phyloP scores from a whole-genome alignment of 2,113 vertebrate species.

The Hypanus sabinus region DNA sequence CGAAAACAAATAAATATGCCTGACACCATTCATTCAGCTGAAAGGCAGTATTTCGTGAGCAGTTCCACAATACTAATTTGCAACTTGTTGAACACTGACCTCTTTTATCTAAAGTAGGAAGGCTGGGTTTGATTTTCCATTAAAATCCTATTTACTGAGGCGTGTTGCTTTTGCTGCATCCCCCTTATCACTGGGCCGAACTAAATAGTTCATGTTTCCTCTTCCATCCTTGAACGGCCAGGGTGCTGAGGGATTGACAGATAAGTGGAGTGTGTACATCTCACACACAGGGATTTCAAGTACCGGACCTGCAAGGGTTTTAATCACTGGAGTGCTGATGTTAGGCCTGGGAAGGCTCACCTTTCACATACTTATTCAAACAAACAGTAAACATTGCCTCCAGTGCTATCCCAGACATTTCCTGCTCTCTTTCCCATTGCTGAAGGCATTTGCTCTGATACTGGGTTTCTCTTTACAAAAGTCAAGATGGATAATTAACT shows the following conservation, averaged over 20 bases:
- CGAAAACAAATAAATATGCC: constrained; percentile 46
- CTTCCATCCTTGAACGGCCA: constrained; percentile 43
- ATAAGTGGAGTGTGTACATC: constrained; percentile 41
- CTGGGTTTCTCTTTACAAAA: not conserved
- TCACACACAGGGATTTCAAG: constrained; percentile 39
- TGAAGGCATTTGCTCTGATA: constrained; percentile 15
- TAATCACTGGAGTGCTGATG: constrained; percentile 42
- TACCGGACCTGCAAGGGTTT: constrained; percentile 43
- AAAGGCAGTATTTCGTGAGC: constrained; percentile 8
- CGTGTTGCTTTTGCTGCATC: constrained; percentile 54
- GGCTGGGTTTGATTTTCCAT: constrained; percentile 61
- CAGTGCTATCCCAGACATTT: constrained; percentile 39
- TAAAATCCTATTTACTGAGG: constrained; percentile 67
- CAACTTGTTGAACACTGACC: constrained; percentile 58
- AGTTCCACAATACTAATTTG: constrained; percentile 56
- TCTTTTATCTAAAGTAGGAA: constrained; percentile 71
- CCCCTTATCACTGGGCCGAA: constrained; percentile 39
- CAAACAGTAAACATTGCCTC: constrained; percentile 39
- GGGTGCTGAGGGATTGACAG: constrained; percentile 46
- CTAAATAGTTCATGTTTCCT: constrained; percentile 40
- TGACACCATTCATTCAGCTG: constrained; percentile 39
- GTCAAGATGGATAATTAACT: constrained; percentile 17
- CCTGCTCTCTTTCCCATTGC: constrained; percentile 37
- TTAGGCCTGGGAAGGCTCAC: constrained; percentile 41
- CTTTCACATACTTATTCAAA: constrained; percentile 42